Conservation (phyloP, 1,140 invertebrate species). For the Zaprionus inermis region DNA sequence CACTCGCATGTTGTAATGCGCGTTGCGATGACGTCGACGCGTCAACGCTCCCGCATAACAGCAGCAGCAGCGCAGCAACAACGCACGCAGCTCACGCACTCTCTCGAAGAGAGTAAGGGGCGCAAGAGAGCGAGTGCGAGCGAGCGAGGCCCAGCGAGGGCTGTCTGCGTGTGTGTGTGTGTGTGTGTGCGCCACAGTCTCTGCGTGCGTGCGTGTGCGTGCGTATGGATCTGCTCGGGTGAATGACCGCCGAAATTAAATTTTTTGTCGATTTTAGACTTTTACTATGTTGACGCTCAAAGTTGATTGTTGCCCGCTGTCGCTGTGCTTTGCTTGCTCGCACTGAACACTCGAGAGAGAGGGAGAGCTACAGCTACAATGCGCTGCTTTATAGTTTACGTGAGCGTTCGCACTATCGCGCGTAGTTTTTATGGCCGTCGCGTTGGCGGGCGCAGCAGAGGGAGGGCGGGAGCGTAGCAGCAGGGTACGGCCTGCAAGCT, state of each 20-base stretch:
- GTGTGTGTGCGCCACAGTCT: conserved; percentile 3
- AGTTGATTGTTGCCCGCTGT: conserved; percentile 54
- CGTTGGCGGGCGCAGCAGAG: not conserved
- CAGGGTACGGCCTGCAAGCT: conserved; percentile 55
- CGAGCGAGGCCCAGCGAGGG: conserved; percentile 17
- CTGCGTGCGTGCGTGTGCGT: conserved; percentile 35
- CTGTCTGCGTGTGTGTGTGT: conserved; percentile 18
- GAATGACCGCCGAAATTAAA: conserved; percentile 83
- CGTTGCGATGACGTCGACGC: conserved; percentile 53
- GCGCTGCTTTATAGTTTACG: conserved; percentile 40
- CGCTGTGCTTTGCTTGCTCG: conserved; percentile 35
- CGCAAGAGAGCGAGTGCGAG: conserved; percentile 1
- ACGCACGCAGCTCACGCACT: conserved; percentile 39
- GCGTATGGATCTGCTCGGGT: conserved; percentile 68
- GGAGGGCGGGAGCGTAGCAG: not conserved
- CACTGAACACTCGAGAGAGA: conserved; percentile 16
- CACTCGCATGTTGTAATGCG: conserved; percentile 47
- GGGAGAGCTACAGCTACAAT: conserved; percentile 19
- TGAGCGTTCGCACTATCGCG: conserved; percentile 67
- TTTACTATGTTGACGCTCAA: conserved; percentile 83
- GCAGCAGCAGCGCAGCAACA: conserved; percentile 14
- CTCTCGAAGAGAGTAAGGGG: conserved; percentile 11
- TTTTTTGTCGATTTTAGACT: conserved; percentile 84
- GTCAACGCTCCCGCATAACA: conserved; percentile 54
- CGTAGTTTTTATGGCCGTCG: conserved; percentile 36